These are phyloP conservation scores for Hippopotamyrus pictus DNA, from an alignment of 2,797 vertebrate species.

Conservation along the genomic window DNA sequence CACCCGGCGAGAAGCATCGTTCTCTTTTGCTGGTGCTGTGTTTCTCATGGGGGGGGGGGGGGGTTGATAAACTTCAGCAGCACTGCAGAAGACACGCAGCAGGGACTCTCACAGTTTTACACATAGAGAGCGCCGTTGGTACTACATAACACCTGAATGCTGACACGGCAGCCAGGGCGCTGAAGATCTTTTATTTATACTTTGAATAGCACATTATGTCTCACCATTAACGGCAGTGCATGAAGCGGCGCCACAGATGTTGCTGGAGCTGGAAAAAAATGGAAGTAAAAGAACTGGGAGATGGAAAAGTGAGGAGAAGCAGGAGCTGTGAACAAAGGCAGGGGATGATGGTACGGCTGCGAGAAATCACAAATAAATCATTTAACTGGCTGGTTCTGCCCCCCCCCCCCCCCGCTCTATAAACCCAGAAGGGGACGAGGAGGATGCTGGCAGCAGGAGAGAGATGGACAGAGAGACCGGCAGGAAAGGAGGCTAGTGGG, in stretches of 20 bases:
- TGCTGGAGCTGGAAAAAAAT: background rate
- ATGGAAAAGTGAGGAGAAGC: background rate
- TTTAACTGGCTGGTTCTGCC: background rate
- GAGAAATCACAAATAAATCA: background rate
- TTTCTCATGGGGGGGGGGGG: background rate
- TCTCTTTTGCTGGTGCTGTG: background rate
- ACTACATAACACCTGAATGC: background rate
- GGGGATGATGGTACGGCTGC: background rate
- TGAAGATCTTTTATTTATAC: slow-evolving; percentile 15
- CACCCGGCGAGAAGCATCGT: background rate
- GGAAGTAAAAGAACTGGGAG: background rate
- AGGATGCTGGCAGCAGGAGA: slow-evolving; percentile 32
- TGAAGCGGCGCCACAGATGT: background rate
- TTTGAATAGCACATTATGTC: slow-evolving; percentile 1
- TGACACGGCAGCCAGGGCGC: background rate
- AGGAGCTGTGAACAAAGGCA: background rate
- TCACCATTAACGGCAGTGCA: background rate
- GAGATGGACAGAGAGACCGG: slow-evolving; percentile 19
- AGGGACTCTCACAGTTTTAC: background rate
- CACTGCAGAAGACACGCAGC: background rate
- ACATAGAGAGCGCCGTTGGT: background rate
- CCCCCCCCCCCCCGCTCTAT: background rate
- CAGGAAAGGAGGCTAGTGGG: background rate
- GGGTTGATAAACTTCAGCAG: background rate
- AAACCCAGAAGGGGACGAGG: background rate